phyloP scores from a whole-genome alignment of 2,888 invertebrate genomes.

The Timema cristinae region DNA sequence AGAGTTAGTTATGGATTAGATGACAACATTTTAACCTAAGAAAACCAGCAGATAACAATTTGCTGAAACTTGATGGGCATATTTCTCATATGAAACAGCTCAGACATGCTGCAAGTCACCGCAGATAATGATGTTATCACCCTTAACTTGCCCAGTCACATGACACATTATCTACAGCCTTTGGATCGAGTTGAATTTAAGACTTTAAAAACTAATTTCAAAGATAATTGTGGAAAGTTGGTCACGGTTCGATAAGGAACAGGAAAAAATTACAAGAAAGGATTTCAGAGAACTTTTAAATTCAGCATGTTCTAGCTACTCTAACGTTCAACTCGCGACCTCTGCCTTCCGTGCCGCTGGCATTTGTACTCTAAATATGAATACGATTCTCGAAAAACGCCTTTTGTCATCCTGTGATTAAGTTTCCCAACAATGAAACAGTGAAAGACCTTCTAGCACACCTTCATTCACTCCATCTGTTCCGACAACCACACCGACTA shows the following conservation, averaged over 20 bases:
- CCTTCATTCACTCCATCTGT: too few relatives aligned
- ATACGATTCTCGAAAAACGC: slow-evolving; percentile 15
- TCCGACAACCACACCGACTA: too few relatives aligned
- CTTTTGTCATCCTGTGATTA: neutral
- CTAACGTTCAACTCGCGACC: slow-evolving; percentile 28
- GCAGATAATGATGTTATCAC: too few relatives aligned
- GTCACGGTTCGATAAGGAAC: slow-evolving; percentile 14
- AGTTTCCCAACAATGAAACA: too few relatives aligned
- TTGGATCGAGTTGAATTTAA: slow-evolving; percentile 28
- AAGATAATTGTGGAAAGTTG: slow-evolving; percentile 25
- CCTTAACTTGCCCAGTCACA: too few relatives aligned
- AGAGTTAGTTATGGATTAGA: too few relatives aligned
- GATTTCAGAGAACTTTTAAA: neutral
- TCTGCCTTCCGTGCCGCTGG: slow-evolving; percentile 29
- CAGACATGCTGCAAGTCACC: too few relatives aligned
- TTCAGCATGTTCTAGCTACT: slow-evolving; percentile 8
- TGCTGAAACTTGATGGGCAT: too few relatives aligned
- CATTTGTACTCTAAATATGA: slow-evolving; percentile 31
- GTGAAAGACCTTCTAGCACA: too few relatives aligned
- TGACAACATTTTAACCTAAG: too few relatives aligned
- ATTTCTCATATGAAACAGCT: too few relatives aligned
- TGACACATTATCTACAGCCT: slow-evolving; percentile 24
- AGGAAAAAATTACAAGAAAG: neutral
- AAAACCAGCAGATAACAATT: too few relatives aligned
- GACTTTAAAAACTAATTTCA: slow-evolving; percentile 35